A percentile compares a stretch with the other conserved stretches of the same genome.
Evolutionary conservation across 2,113 vertebrate genomes (phyloP).

Genomic region (Todiramphus saurophagus): DNA sequence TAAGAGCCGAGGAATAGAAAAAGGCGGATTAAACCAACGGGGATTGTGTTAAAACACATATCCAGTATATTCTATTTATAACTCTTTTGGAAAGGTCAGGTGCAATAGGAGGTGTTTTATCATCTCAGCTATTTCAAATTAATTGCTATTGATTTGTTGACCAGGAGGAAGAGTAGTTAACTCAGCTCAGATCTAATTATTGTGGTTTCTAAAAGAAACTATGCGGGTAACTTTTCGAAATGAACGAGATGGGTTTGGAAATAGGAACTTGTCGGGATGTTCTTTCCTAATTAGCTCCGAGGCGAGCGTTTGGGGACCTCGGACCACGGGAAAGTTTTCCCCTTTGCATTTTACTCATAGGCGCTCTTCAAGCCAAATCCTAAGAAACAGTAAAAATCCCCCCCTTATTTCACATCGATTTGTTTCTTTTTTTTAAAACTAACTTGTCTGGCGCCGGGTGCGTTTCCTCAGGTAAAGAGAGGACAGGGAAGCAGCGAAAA

Average conservation of each 20-base stretch:
- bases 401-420: not conserved
- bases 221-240: not conserved
- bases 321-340: not conserved
- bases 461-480: not conserved
- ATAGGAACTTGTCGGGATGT: not conserved
- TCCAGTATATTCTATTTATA: not conserved
- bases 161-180: slow-evolving; percentile 35
- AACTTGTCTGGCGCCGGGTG: not conserved
- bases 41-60: not conserved
- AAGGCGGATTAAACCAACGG: not conserved
- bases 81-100: not conserved
- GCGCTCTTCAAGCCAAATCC: not conserved
- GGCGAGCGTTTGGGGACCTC: not conserved
- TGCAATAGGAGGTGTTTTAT: slow-evolving; percentile 24
- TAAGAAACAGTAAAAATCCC: not conserved
- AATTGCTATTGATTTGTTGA: slow-evolving; percentile 55
- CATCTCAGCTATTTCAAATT: slow-evolving; percentile 38
- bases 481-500: not conserved
- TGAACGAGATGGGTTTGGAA: not conserved
- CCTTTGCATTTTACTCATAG: not conserved
- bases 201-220: slow-evolving; percentile 1
- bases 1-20: not conserved
- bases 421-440: not conserved
- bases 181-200: slow-evolving; percentile 31
- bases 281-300: slow-evolving; percentile 32